Evolutionary conservation across 2,888 invertebrate genomes (phyloP).

Genomic region (Hyalella azteca): DNA sequence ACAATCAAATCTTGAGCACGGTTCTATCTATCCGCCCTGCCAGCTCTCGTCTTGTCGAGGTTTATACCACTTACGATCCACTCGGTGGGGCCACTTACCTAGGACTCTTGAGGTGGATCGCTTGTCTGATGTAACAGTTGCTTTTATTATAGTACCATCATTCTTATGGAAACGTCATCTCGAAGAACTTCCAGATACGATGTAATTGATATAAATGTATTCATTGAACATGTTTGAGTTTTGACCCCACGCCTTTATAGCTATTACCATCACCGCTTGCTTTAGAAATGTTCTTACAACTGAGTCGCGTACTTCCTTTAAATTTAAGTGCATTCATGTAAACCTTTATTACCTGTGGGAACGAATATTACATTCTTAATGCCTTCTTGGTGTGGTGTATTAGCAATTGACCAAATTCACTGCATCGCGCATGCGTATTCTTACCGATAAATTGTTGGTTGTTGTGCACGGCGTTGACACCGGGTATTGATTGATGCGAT

Average conservation of each 20-base stretch:
- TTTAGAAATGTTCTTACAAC: neutral
- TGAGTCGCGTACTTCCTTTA: neutral
- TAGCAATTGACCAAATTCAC: neutral
- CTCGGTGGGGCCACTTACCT: conserved; percentile 33
- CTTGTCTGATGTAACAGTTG: conserved; percentile 27
- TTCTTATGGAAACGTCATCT: conserved; percentile 26
- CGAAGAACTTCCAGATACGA: conserved; percentile 17
- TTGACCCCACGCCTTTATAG: too few relatives aligned
- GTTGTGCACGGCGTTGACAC: conserved; percentile 27
- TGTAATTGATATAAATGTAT: too few relatives aligned
- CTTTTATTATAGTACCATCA: conserved; percentile 16
- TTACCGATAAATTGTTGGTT: conserved; percentile 26
- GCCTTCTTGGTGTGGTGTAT: conserved; percentile 14
- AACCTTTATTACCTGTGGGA: neutral
- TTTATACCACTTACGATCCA: conserved; percentile 29
- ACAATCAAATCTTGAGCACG: conserved; percentile 24
- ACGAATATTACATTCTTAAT: neutral
- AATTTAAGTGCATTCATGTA: neutral
- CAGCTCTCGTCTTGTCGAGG: conserved; percentile 27
- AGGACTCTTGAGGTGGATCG: conserved; percentile 36
- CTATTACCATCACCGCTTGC: conserved; percentile 2
- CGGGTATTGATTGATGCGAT: neutral
- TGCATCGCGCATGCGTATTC: conserved; percentile 31
- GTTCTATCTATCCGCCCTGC: conserved; percentile 26
- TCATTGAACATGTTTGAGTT: too few relatives aligned